phyloP scores from a whole-genome alignment of 2,797 vertebrate genomes.

The Chelon auratus region DNA sequence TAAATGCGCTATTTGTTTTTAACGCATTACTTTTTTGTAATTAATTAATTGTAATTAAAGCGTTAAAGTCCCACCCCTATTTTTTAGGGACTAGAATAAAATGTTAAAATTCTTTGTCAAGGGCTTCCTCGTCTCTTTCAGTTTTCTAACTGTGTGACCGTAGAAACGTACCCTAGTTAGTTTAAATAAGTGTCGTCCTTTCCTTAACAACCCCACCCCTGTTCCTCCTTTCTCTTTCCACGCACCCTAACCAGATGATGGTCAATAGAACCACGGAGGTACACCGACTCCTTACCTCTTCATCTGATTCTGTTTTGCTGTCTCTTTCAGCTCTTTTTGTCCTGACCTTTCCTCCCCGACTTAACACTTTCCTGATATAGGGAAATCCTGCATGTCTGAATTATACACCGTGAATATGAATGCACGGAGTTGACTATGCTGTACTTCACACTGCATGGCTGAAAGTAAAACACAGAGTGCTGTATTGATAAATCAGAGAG shows the following conservation, averaged over 20 bases:
- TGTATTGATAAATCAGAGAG: slow-evolving; percentile 12
- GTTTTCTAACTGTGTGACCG: slow-evolving; percentile 31
- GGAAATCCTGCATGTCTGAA: slow-evolving; percentile 61
- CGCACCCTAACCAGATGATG: slow-evolving; percentile 96
- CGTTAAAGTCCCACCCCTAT: no score
- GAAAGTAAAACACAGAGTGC: slow-evolving; percentile 43
- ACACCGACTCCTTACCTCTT: slow-evolving; percentile 75
- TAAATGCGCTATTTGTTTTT: no score
- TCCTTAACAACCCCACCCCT: slow-evolving; percentile 69
- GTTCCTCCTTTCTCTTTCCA: slow-evolving; percentile 74
- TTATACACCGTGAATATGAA: slow-evolving; percentile 27
- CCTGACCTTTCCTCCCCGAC: slow-evolving; percentile 20
- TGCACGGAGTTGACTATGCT: slow-evolving; percentile 56
- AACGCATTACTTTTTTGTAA: no score
- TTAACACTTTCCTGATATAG: slow-evolving; percentile 13
- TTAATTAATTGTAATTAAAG: no score
- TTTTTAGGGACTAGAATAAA: not conserved
- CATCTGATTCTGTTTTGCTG: slow-evolving; percentile 34
- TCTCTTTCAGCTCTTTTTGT: slow-evolving; percentile 55
- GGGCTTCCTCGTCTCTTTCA: slow-evolving; percentile 26
- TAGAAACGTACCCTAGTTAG: slow-evolving; percentile 36
- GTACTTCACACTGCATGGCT: slow-evolving; percentile 70
- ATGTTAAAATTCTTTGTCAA: slow-evolving; percentile 10
- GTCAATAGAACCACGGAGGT: slow-evolving; percentile 99
- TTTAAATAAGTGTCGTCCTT: slow-evolving; percentile 35